Evolutionary conservation across 2,888 invertebrate species (phyloP).

Genomic region (Agonopterix arenella): DNA sequence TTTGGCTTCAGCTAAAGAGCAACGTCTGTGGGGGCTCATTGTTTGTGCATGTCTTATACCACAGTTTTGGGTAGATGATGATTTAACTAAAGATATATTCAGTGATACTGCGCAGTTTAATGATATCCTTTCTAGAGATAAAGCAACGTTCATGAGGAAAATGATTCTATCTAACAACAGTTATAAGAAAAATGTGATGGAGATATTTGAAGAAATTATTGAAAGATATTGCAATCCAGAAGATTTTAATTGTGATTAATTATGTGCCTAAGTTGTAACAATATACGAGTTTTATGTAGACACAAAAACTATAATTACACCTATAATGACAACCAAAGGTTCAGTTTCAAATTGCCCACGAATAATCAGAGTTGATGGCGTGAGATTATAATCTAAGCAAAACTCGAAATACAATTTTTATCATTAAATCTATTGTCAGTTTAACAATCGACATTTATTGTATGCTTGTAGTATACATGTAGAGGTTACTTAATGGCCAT

Average conservation of each 20-base stretch:
- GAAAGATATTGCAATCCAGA: constrained; percentile 49
- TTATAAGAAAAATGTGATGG: constrained; percentile 68
- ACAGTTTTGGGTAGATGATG: constrained; percentile 70
- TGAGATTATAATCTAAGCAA: too few species aligned
- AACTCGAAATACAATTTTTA: too few species aligned
- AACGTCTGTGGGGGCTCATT: constrained; percentile 72
- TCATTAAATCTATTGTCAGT: too few species aligned
- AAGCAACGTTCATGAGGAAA: constrained; percentile 69
- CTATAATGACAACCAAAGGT: too few species aligned
- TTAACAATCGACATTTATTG: too few species aligned
- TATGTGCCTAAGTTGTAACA: too few species aligned
- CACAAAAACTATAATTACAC: too few species aligned
- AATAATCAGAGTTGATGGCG: too few species aligned
- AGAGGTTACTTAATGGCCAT: too few species aligned
- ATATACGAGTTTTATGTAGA: too few species aligned
- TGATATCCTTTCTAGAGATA: constrained; percentile 71
- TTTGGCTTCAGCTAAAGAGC: constrained; percentile 57
- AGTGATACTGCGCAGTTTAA: constrained; percentile 67
- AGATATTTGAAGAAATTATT: constrained; percentile 75
- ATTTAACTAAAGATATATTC: constrained; percentile 60
- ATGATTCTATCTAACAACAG: constrained; percentile 69
- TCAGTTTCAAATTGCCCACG: too few species aligned
- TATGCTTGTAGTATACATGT: too few species aligned
- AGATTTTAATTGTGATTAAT: background rate
- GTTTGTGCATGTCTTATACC: constrained; percentile 72